phyloP scores from a whole-genome alignment of 1,140 invertebrate species.

The Calephelis nemesis region DNA sequence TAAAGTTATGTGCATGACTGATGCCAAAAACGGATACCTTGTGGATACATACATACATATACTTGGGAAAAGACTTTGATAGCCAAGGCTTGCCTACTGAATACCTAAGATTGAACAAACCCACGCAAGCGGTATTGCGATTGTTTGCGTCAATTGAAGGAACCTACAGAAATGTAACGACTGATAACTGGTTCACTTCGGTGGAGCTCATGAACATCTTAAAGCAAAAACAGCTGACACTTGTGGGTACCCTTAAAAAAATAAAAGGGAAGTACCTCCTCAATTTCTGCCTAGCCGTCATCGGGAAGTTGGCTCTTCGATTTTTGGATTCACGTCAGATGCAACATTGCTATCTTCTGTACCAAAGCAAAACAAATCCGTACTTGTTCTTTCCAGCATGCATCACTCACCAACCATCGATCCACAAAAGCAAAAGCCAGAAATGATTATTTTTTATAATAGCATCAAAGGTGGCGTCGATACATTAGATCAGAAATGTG shows the following conservation, averaged over 20 bases:
- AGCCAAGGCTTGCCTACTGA: slow-evolving; percentile 4
- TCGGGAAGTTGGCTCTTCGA: slow-evolving; percentile 24
- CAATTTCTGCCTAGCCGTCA: slow-evolving; percentile 29
- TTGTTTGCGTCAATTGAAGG: slow-evolving; percentile 37
- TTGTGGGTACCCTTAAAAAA: slow-evolving; percentile 63
- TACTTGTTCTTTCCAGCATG: slow-evolving; percentile 36
- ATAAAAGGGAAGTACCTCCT: slow-evolving; percentile 56
- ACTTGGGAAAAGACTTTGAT: slow-evolving; percentile 24
- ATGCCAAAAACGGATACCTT: slow-evolving; percentile 20
- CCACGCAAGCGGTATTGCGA: slow-evolving; percentile 42
- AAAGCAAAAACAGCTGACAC: slow-evolving; percentile 44
- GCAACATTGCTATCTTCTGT: slow-evolving; percentile 35
- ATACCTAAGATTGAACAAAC: slow-evolving; percentile 17
- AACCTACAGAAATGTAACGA: slow-evolving; percentile 41
- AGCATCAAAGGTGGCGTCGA: slow-evolving; percentile 22
- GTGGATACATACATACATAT: slow-evolving; percentile 13
- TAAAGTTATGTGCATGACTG: slow-evolving; percentile 24
- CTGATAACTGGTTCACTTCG: slow-evolving; percentile 65
- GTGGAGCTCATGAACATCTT: slow-evolving; percentile 44
- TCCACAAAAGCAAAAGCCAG: slow-evolving; percentile 22
- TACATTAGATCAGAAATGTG: slow-evolving; percentile 24
- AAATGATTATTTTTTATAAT: slow-evolving; percentile 27
- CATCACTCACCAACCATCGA: slow-evolving; percentile 23
- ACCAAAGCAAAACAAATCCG: slow-evolving; percentile 30
- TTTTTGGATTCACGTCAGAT: slow-evolving; percentile 40